Conservation (phyloP, 2,113 vertebrate species). For the Ammodytes dubius region DNA sequence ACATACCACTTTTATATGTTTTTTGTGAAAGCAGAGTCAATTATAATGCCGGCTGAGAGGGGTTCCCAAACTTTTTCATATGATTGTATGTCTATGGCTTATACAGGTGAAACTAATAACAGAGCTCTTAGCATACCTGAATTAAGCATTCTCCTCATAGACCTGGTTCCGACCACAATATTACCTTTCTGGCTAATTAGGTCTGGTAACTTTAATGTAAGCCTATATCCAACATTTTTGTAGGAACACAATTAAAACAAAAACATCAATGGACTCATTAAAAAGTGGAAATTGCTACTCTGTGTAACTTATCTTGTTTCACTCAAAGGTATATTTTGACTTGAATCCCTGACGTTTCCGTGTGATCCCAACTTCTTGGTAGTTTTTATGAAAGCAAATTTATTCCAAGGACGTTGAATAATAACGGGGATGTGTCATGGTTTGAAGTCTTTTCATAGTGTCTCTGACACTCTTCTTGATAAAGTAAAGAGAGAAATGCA, state of each 20-base stretch:
- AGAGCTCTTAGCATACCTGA: not conserved
- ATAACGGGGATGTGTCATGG: slow-evolving; percentile 13
- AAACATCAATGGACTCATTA: slow-evolving; percentile 37
- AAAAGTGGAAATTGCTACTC: slow-evolving; percentile 47
- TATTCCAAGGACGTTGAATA: slow-evolving; percentile 31
- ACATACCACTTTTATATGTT: too few relatives aligned
- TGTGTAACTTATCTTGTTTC: slow-evolving; percentile 41
- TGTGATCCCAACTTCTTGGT: slow-evolving; percentile 23
- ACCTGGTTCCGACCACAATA: not conserved
- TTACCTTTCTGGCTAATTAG: slow-evolving; percentile 2
- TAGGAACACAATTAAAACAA: slow-evolving; percentile 10
- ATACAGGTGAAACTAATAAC: not conserved
- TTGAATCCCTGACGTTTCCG: not conserved
- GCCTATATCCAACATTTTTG: slow-evolving; percentile 8
- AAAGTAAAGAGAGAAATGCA: slow-evolving; percentile 29
- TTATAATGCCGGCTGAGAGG: too few relatives aligned
- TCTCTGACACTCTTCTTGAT: slow-evolving; percentile 30
- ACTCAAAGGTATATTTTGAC: slow-evolving; percentile 34
- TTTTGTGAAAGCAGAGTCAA: too few relatives aligned
- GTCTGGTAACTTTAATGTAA: slow-evolving; percentile 6
- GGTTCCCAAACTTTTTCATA: too few relatives aligned
- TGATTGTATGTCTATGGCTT: not conserved
- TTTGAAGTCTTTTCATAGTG: slow-evolving; percentile 20
- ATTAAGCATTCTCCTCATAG: not conserved
- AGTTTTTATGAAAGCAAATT: slow-evolving; percentile 29